phyloP scores from a whole-genome alignment of 2,113 vertebrate species.

The Circaetus cinerascens region DNA sequence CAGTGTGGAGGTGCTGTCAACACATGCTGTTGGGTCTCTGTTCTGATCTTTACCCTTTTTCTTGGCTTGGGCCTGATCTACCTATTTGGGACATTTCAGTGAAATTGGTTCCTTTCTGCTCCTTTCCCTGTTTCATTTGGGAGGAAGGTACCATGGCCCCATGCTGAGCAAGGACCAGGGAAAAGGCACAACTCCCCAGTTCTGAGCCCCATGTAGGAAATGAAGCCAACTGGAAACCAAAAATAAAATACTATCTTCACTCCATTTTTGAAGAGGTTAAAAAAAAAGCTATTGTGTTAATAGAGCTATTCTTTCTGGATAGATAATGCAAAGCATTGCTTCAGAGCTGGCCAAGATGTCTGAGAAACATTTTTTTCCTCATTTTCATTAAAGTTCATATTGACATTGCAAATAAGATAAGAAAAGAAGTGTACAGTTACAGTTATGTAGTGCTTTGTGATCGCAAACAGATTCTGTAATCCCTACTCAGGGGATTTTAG shows the following conservation, averaged over 20 bases:
- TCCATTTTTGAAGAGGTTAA: background rate
- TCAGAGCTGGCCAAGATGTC: conserved; percentile 3
- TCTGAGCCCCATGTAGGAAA: background rate
- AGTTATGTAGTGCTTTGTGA: conserved; percentile 27
- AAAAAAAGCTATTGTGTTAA: background rate
- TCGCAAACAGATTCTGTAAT: conserved; percentile 48
- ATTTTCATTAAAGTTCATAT: conserved; percentile 42
- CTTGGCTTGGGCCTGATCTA: background rate
- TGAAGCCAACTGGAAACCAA: background rate
- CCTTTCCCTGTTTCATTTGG: background rate
- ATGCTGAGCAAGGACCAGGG: background rate
- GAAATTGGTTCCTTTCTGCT: background rate
- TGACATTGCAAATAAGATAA: conserved; percentile 52
- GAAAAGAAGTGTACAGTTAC: conserved; percentile 46
- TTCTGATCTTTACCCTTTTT: background rate
- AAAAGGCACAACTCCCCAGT: background rate
- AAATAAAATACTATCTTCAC: conserved; percentile 12
- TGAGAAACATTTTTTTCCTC: background rate
- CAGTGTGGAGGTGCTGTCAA: background rate
- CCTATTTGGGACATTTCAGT: background rate
- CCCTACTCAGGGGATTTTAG: conserved; percentile 32
- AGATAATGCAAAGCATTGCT: conserved; percentile 49
- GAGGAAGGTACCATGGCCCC: background rate
- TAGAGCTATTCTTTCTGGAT: conserved; percentile 6
- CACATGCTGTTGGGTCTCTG: background rate